Conservation (phyloP, 2,797 vertebrate genomes). For the Neostethus bicornis region DNA sequence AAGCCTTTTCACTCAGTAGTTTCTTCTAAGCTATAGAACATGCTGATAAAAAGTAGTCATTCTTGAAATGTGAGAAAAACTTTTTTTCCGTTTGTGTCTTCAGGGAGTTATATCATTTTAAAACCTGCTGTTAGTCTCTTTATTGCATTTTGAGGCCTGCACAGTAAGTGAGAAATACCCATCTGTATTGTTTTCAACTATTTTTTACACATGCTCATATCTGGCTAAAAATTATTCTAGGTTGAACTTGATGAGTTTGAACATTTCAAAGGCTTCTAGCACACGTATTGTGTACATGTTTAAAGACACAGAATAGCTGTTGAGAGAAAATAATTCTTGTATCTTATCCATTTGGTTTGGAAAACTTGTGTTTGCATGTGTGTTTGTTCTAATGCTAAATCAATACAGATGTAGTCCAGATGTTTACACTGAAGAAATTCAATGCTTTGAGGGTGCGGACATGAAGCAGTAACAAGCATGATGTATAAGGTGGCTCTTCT, state of each 20-base stretch:
- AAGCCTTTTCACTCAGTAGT: not conserved
- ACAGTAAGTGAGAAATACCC: too few relatives aligned
- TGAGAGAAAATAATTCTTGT: constrained; percentile 25
- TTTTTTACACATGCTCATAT: too few relatives aligned
- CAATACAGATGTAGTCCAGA: constrained; percentile 59
- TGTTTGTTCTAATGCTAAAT: constrained; percentile 46
- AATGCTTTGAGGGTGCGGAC: constrained; percentile 38
- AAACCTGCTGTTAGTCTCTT: too few relatives aligned
- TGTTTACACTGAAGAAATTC: constrained; percentile 67
- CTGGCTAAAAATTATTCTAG: too few relatives aligned
- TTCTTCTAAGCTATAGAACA: not conserved
- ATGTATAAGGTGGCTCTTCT: not conserved
- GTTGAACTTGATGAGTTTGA: too few relatives aligned
- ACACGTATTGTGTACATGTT: constrained; percentile 7
- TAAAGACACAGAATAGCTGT: too few relatives aligned
- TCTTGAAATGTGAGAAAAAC: not conserved
- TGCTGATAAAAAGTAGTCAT: not conserved
- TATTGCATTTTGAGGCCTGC: too few relatives aligned
- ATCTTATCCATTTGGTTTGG: constrained; percentile 32
- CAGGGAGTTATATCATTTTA: not conserved
- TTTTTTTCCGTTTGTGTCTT: not conserved
- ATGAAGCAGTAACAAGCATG: constrained; percentile 10
- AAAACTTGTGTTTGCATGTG: constrained; percentile 34
- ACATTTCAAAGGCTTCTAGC: too few relatives aligned
- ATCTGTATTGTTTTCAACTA: too few relatives aligned